A percentile compares a stretch with the other conserved stretches of the same genome.
These are phyloP conservation scores for Pristionchus exspectatus DNA, from an alignment of 2,888 invertebrate species.

Conservation along the genomic window DNA sequence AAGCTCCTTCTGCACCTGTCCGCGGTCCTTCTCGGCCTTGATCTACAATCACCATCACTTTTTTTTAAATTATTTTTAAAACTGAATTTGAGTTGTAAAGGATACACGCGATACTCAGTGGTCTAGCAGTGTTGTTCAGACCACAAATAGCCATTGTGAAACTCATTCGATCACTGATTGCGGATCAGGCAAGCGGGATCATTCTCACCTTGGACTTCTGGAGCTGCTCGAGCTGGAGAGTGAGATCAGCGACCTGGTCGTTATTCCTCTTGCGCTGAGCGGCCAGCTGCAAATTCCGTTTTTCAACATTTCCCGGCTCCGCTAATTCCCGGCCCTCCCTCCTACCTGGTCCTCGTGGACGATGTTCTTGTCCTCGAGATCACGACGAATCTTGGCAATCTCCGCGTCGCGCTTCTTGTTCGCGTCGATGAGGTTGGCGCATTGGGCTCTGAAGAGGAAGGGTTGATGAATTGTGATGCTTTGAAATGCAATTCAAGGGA, in stretches of 20 bases:
- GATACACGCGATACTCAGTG: not conserved
- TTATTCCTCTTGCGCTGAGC: constrained; percentile 99
- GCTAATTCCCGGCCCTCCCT: not conserved
- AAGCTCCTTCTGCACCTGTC: constrained; percentile 56
- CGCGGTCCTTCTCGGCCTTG: constrained; percentile 86
- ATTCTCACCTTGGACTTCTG: constrained; percentile 95
- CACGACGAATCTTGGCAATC: constrained; percentile 96
- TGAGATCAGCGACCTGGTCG: constrained; percentile 98
- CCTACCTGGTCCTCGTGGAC: constrained; percentile 88
- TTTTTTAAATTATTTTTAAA: not conserved
- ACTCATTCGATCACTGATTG: not conserved
- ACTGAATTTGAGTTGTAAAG: too few species aligned
- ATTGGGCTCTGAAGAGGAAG: constrained; percentile 21
- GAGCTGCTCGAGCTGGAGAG: constrained; percentile 98
- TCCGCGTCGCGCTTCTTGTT: constrained; percentile 99
- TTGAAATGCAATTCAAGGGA: too few species aligned
- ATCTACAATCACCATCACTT: not conserved
- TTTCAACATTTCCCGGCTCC: not conserved
- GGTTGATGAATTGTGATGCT: too few species aligned
- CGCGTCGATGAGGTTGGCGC: constrained; percentile 85
- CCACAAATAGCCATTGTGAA: not conserved
- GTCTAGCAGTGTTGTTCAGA: not conserved
- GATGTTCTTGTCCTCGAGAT: constrained; percentile 95
- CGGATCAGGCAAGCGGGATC: not conserved
- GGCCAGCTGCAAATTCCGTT: constrained; percentile 85